Evolutionary conservation across 2,797 vertebrate species (phyloP).

Genomic region (Perodicticus potto): DNA sequence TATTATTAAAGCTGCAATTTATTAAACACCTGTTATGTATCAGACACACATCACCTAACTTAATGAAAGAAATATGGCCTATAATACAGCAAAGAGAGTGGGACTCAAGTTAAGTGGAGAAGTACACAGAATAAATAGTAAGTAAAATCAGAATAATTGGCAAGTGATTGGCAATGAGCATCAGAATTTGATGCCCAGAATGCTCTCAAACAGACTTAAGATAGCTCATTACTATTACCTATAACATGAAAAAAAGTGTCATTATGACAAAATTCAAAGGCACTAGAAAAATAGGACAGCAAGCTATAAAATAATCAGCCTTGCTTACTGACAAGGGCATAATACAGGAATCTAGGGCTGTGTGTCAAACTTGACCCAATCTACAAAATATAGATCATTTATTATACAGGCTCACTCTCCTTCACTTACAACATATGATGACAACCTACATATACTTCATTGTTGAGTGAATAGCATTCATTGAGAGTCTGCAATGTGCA

Average conservation of each 20-base stretch:
- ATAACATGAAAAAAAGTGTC: neutral
- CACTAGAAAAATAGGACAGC: neutral
- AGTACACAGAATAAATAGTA: neutral
- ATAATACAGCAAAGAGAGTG: neutral
- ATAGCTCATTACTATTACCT: neutral
- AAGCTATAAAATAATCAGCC: constrained; percentile 16
- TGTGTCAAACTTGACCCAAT: neutral
- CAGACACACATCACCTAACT: neutral
- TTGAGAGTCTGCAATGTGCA: neutral
- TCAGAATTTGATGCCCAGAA: neutral
- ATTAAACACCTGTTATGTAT: neutral
- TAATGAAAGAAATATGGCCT: neutral
- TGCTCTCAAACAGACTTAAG: neutral
- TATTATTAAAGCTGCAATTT: neutral
- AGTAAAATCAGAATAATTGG: neutral
- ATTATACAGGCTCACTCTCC: neutral
- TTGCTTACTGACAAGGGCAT: neutral
- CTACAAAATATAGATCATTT: neutral
- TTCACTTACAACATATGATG: neutral
- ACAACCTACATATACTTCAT: neutral
- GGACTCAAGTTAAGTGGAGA: neutral
- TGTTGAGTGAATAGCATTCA: neutral
- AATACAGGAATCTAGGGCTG: neutral
- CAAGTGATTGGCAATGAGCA: neutral
- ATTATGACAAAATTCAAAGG: neutral